Evolutionary conservation across 2,888 invertebrate genomes (phyloP).

Genomic region (Oxyscelio sp.): DNA sequence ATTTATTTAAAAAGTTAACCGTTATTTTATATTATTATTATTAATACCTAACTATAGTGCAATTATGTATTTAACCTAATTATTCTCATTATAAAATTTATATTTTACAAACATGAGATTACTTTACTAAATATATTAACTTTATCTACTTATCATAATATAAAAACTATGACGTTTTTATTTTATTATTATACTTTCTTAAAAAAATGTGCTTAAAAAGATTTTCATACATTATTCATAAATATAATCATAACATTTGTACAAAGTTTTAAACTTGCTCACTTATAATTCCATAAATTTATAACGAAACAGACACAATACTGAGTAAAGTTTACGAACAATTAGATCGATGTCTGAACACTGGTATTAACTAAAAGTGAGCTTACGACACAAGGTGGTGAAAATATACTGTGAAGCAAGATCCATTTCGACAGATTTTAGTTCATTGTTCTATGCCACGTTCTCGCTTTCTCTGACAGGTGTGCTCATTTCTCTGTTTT

Average conservation of each 20-base stretch:
- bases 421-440: conserved; percentile 61
- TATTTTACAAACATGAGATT: no score
- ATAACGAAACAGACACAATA: conserved; percentile 12
- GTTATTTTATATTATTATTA: no score
- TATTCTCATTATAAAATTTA: no score
- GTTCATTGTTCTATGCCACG: conserved; percentile 45
- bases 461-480: conserved; percentile 52
- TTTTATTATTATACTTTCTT: no score
- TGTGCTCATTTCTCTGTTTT: conserved; percentile 72
- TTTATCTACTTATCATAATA: no score
- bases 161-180: no score
- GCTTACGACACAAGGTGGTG: conserved; percentile 39
- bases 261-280: not conserved
- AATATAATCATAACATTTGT: conserved; percentile 3
- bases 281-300: conserved; percentile 32
- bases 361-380: conserved; percentile 45
- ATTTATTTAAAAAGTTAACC: no score
- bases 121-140: no score
- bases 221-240: not conserved
- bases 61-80: no score
- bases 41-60: no score
- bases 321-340: conserved; percentile 52
- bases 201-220: no score
- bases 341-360: conserved; percentile 62
- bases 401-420: conserved; percentile 55